Conservation (phyloP, 2,113 vertebrate species). For the Oxyura jamaicensis region DNA sequence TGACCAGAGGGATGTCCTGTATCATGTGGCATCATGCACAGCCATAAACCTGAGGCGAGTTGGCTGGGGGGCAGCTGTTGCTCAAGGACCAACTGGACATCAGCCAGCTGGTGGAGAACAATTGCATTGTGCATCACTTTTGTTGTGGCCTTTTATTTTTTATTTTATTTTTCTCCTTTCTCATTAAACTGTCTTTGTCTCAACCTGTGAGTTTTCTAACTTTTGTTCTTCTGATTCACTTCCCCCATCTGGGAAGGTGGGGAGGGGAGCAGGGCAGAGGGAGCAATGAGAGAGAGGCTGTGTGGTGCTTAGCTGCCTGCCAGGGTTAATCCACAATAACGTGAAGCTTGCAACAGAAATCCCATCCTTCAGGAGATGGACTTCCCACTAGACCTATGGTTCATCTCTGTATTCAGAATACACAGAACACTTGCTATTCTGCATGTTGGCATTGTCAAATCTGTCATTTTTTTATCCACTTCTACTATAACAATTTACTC, state of each 20-base stretch:
- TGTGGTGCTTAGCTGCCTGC: not conserved
- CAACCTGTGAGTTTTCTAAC: not conserved
- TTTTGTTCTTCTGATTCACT: not conserved
- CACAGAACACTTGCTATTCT: not conserved
- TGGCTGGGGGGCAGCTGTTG: not conserved
- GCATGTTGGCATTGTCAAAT: accelerated
- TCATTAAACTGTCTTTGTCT: not conserved
- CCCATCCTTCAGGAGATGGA: not conserved
- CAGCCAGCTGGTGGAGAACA: not conserved
- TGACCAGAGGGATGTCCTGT: not conserved
- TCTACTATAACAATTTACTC: not conserved
- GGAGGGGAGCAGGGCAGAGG: not conserved
- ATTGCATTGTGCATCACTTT: not conserved
- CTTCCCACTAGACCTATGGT: not conserved
- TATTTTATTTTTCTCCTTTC: not conserved
- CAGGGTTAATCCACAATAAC: not conserved
- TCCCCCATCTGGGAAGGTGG: no score
- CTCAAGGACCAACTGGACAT: not conserved
- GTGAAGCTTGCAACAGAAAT: not conserved
- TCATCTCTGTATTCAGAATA: not conserved
- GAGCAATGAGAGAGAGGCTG: not conserved
- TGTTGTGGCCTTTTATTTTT: not conserved
- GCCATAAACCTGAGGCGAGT: not conserved
- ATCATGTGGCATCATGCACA: not conserved
- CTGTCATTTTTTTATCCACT: not conserved